phyloP scores from a whole-genome alignment of 2,797 vertebrate species.

The Malacoctenus gilli region DNA sequence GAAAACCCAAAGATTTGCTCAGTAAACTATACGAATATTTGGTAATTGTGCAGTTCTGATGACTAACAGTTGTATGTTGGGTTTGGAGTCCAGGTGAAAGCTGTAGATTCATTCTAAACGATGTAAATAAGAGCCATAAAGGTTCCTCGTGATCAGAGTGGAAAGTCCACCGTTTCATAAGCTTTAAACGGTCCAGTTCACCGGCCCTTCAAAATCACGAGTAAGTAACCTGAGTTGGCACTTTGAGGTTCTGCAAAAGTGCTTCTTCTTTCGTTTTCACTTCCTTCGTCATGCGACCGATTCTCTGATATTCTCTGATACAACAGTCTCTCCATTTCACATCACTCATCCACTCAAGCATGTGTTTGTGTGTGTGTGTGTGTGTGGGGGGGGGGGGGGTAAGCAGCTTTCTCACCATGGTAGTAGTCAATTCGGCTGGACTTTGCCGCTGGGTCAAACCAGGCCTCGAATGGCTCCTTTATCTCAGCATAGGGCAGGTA shows the following conservation, averaged over 20 bases:
- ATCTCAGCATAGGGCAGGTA: slow-evolving; percentile 86
- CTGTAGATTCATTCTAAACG: too few species aligned
- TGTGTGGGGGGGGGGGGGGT: too few species aligned
- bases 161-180: too few species aligned
- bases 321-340: slow-evolving; percentile 58
- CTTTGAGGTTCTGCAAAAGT: background rate
- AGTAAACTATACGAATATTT: too few species aligned
- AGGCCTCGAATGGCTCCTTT: slow-evolving; percentile 86
- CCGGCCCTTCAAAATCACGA: slow-evolving; percentile 1
- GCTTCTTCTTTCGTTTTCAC: slow-evolving; percentile 37
- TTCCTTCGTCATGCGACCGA: too few species aligned
- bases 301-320: slow-evolving; percentile 45
- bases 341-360: slow-evolving; percentile 19
- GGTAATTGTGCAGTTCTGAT: too few species aligned
- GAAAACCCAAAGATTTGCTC: too few species aligned
- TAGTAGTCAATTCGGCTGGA: slow-evolving; percentile 84
- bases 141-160: too few species aligned
- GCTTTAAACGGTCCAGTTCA: background rate
- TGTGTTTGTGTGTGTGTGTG: slow-evolving; percentile 14
- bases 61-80: too few species aligned
- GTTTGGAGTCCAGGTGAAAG: too few species aligned
- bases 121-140: too few species aligned
- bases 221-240: slow-evolving; percentile 17
- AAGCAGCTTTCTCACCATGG: slow-evolving; percentile 60
- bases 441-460: slow-evolving; percentile 79